Base-by-base conservation (phyloP, 2,113 vertebrate genomes). In the Cacatua alba region DNA sequence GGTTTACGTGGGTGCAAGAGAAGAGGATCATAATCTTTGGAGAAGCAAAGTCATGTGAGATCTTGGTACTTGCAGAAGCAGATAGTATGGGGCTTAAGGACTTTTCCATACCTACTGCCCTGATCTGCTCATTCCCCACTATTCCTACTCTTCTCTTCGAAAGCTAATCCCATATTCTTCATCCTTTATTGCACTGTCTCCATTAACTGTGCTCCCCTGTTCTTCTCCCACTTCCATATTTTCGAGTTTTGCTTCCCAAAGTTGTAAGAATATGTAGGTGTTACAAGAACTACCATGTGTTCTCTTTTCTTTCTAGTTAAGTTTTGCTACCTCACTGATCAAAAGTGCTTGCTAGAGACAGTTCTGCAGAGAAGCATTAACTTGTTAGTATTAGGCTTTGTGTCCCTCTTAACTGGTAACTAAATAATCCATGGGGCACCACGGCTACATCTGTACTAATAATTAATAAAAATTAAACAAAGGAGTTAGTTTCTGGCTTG, bases 31-130 rank as follows among this genome's bases (percentile, higher is more conserved):
- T 57, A 57, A 29, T 9, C 3, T 62, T 39, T 62, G 63, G n/a
- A 63, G 26, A 23, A 64, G 21, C 39, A 60, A 68, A 77, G 29
- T 35, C 4, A 0, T 39, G 29, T 65, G 29, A 87, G 60, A 48
- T 65, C 33, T 75, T 90, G 25, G n/a, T 37, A 44, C 13, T n/a
- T 78, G 49, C 9, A 49, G 67, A 52, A 83, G 64, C 25, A 65
- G 35, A 19, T 75, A 11, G 12, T n/a, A 0, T 67, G 26, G 31
- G 5, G 8, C 24, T 85, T 82, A 31, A 0, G 16, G 31, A 0
- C 0, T 82, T 88, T 63, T 70, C 55, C 4, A 12, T 70, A 18
- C 15, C 11, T 2, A 2, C 11, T 65, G 41, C 20, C 29, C 17
- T 74, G 13, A 13, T 33, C 23, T 86, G 29, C 23, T 77, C 18